Evolutionary conservation across 2,888 invertebrate species (phyloP), one percentile per base, ranked within the genome.

Genomic region (Hirtodrosophila confusa): DNA sequence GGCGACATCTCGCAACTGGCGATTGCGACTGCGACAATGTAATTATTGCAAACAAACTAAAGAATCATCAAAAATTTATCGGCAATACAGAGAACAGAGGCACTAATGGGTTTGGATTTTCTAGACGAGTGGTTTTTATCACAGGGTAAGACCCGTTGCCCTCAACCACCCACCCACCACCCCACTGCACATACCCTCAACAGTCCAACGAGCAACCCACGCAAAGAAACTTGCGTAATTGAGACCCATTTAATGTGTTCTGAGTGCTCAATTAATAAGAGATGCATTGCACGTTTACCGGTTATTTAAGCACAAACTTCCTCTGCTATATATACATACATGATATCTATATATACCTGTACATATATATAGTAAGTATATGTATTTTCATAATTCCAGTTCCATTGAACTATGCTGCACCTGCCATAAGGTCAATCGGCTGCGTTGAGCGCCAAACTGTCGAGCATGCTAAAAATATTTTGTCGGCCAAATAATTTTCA

Each of bases 101-200:
- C 75, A 63, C 74, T 70, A 80, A 86, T 86, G 85, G 83, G 83
- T 83, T 87, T 90, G 89, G 90, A 91, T 88, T 90, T 90, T 89
- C 87, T 91, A 79, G 90, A 91, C 77, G 90, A 90, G 80, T 90
- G 90, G 91, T 90, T 90, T 86, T 85, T 90, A 86, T 91, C 90
- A 73, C 91, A 91, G 91, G 91, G 90, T 90, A 90, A 90, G 86
- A 68, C 63, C 45, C 17, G 10, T 41, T 47, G 55, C 55, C 43
- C 57, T 36, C 40, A 41, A 40, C 45, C n/a, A 44, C 7, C 31
- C 0, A 7, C 51, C 35, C 35, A 23, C 23, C 23, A 41, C 61
- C 33, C 17, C 17, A 17, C 17, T 17, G 17, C 17, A 17, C 17
- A 17, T 2, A 40, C 54, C 69, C 54, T 17, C 31, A 39, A 17